These are phyloP conservation scores for Anguilla anguilla DNA, from an alignment of 2,797 vertebrate species.

Conservation along the genomic window DNA sequence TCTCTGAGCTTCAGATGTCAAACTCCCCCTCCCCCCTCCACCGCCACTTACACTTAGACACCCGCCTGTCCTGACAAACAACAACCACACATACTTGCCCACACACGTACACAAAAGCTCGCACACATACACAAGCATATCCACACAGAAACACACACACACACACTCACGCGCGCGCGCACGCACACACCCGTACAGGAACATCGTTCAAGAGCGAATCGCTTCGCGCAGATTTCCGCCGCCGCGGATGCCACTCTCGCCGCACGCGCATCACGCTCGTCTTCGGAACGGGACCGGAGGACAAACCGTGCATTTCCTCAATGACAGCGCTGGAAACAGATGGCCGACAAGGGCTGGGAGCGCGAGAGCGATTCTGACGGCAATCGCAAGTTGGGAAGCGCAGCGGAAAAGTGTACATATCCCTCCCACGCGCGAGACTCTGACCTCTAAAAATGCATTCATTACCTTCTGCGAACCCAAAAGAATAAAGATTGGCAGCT, in stretches of 20 bases:
- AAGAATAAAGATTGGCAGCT: conserved; percentile 12
- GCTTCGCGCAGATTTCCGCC: neutral
- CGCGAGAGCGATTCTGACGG: neutral
- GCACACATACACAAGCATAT: neutral
- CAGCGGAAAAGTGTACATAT: neutral
- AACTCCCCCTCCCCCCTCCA: neutral
- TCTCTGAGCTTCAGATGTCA: neutral
- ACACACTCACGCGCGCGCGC: neutral
- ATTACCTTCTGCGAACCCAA: neutral
- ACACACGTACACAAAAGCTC: conserved; percentile 14
- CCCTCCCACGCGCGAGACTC: neutral
- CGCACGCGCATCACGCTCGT: neutral
- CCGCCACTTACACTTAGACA: neutral
- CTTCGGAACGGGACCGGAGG: neutral
- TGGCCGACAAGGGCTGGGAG: neutral
- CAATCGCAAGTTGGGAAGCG: neutral
- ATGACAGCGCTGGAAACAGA: neutral
- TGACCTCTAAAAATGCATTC: neutral
- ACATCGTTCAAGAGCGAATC: neutral
- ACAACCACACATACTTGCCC: neutral
- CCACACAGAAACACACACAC: neutral
- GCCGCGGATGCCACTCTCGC: neutral
- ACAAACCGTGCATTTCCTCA: neutral
- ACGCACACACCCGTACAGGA: neutral
- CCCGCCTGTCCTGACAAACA: too few species aligned